Evolutionary conservation across 2,113 vertebrate species (phyloP).

Genomic region (Syngnathus scovelli): DNA sequence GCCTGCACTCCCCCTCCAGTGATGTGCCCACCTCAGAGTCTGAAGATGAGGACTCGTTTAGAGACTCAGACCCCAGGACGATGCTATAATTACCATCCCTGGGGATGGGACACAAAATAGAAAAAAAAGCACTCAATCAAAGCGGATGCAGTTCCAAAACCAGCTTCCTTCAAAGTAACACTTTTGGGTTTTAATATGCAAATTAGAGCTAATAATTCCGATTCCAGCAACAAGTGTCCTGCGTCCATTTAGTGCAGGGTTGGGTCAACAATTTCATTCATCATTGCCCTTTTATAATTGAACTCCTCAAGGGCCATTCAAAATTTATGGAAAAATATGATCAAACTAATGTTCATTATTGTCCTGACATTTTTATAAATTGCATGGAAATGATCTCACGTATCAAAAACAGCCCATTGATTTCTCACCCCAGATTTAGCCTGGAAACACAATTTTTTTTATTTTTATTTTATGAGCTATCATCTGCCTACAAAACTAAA

Average conservation of each 20-base stretch:
- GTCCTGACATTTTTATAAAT: background rate
- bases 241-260: background rate
- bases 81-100: conserved; percentile 74
- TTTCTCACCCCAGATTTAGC: background rate
- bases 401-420: background rate
- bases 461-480: background rate
- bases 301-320: background rate
- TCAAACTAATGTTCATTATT: background rate
- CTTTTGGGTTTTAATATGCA: background rate
- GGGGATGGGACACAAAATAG: background rate
- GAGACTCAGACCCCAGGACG: conserved; percentile 81
- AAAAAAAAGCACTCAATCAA: background rate
- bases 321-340: background rate
- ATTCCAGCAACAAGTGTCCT: conserved; percentile 4
- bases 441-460: background rate
- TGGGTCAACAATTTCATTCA: background rate
- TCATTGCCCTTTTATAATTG: background rate
- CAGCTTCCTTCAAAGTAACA: background rate
- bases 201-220: conserved; percentile 2
- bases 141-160: background rate
- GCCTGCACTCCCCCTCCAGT: conserved; percentile 86
- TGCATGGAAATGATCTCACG: too few species aligned
- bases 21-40: conserved; percentile 83
- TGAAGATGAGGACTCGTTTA: conserved; percentile 84
- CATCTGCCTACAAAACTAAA: background rate